Evolutionary conservation across 30 jellyfish, hydroid and myxozoan genomes (phyloP), one percentile per base, ranked within the genome.

Genomic region (Clytia hemisphaerica): DNA sequence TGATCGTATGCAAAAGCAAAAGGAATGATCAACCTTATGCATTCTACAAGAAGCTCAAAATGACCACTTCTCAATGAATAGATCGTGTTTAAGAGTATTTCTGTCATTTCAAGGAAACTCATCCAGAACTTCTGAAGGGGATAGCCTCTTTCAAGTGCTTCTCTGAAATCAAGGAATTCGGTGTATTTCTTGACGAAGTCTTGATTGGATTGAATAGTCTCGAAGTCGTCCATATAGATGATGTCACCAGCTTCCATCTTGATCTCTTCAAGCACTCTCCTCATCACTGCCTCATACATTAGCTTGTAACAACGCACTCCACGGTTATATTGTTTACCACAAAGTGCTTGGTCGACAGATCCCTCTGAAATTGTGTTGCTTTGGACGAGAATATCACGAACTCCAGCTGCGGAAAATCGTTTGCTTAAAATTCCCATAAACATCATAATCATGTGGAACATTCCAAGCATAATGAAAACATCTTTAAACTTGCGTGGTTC

Each of bases 1-100:
- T 34, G 24, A 30, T 58, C 72, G 32, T 58, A 58, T 25, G 72
- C 72, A 58, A 58, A 58, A 19, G 59, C 55, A 24, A 21, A 58
- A 14, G 72, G 72, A 22, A 34, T 58, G 51, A 58, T 58, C 57
- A 30, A n/a, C 37, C 76, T 7, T 30, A 15, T 37, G 37, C 76
- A 15, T 63, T 63, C 31, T 15, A 22, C 12, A 71, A 12, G 31
- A 22, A 22, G 55, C 60, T 58, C 72, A 58, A 58, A 29, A 58
- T 58, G 12, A 9, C 72, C 72, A 7, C 16, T 9, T 18, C 72
- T 6, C 6, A 29, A 18, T 14, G 72, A 21, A 29, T 6, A 58
- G 12, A 58, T 29, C n/a, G 28, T 9, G 6, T 21, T 29, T 22
- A 58, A 58, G 4, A 58, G 59, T 59, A 58, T 9, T 29, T 58